phyloP scores from a whole-genome alignment of 2,888 invertebrate genomes.

The Cryptocheilus praepositus region DNA sequence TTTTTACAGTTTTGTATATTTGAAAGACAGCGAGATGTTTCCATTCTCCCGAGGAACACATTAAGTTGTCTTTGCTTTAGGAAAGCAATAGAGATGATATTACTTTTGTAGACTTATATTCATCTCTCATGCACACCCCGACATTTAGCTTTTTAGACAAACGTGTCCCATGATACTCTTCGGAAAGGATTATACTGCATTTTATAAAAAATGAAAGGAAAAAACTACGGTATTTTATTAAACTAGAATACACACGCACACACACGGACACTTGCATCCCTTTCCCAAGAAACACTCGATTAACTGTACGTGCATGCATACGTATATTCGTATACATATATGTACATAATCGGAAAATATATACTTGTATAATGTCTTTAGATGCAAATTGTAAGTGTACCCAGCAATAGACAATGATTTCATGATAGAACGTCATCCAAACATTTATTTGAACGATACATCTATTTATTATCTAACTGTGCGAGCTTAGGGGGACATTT shows the following conservation, averaged over 20 bases:
- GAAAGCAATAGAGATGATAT: constrained; percentile 51
- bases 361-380: too few relatives aligned
- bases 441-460: constrained; percentile 3
- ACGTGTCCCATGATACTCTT: neutral
- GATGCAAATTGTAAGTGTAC: too few relatives aligned
- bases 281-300: constrained; percentile 4
- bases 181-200: neutral
- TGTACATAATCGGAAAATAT: too few relatives aligned
- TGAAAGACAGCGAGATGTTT: constrained; percentile 61
- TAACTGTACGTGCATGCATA: too few relatives aligned
- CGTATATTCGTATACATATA: too few relatives aligned
- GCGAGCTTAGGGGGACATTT: constrained; percentile 35
- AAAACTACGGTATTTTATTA: constrained; percentile 30
- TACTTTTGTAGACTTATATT: constrained; percentile 52
- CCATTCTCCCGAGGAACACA: constrained; percentile 63
- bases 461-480: constrained; percentile 18
- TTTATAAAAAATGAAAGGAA: neutral
- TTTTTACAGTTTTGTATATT: constrained; percentile 64
- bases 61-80: constrained; percentile 54
- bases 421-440: too few relatives aligned
- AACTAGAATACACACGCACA: constrained; percentile 19
- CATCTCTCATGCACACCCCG: constrained; percentile 36
- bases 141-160: constrained; percentile 23
- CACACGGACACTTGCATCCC: constrained; percentile 16
- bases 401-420: too few relatives aligned